Evolutionary conservation across 2,888 invertebrate genomes (phyloP), one percentile per base, ranked within the genome.

Genomic region (Hipparchia sbordonii): DNA sequence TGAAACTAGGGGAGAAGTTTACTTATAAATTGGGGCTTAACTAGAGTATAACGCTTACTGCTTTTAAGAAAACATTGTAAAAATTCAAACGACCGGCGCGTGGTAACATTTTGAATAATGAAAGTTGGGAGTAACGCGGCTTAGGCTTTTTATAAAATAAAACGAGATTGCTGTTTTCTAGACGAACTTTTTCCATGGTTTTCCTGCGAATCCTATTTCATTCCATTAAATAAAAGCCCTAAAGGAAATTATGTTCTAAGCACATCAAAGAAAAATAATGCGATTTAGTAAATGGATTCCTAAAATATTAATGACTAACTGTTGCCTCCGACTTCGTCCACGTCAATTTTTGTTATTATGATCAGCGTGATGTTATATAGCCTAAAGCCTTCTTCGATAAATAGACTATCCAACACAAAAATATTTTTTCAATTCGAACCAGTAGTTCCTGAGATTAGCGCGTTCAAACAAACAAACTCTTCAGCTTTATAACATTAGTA

Each of bases 11-110:
- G 59, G 62, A 67, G 46, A 63, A 72, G 68, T 69, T 72, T 59
- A 72, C 68, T 72, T 72, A 72, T 72, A 72, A 69, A 72, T 72
- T 65, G 68, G 60, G 9, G 12, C 68, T 52, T 69, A 72, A 65
- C 68, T 63, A 57, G 48, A 68, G 63, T 69, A 65, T 72, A 72
- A 72, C 69, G 68, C 72, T 69, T 52, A 51, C 67, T 23, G 68
- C 72, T 68, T 65, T 72, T 68, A 72, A 69, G 68, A 59, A 72
- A 62, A 72, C 63, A 72, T 72, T 72, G 68, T 68, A 54, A 56
- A 67, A 72, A 69, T 69, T 69, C 69, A 61, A 62, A 72, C 63
- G 63, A 63, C 72, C 68, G 48, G 48, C 67, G 63, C 10, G 61
- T 68, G 51, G 72, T 72, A 68, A 68, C 62, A 68, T 63, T 68